Conservation (phyloP, 2,113 vertebrate genomes). For the Saccopteryx leptura region DNA sequence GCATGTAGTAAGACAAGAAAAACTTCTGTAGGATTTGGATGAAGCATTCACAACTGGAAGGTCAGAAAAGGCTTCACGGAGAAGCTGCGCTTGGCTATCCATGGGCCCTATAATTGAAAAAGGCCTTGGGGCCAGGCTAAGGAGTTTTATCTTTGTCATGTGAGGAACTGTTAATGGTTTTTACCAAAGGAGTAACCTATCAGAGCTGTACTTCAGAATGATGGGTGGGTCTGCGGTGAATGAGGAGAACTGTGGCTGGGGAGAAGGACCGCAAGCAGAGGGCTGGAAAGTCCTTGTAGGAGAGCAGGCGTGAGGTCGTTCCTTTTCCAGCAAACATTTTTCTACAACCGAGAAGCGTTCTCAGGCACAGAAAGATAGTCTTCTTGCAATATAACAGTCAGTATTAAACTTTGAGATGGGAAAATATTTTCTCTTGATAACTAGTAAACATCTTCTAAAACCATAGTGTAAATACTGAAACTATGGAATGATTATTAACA, state of each 20-base stretch:
- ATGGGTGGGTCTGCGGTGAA: fast-evolving
- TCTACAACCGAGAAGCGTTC: slow-evolving; percentile 60
- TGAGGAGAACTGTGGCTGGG: neutral
- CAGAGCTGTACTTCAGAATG: neutral
- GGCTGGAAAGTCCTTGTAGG: neutral
- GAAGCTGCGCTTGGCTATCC: neutral
- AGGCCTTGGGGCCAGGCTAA: neutral
- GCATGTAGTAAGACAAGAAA: neutral
- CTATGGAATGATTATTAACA: neutral
- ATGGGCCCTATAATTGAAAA: neutral
- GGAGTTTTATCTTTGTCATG: neutral
- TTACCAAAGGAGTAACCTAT: neutral
- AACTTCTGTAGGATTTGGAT: neutral
- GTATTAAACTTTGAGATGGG: slow-evolving; percentile 41
- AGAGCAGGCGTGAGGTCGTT: neutral
- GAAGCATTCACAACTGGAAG: neutral
- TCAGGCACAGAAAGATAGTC: slow-evolving; percentile 15
- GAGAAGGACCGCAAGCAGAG: neutral
- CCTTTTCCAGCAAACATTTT: neutral
- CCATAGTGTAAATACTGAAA: neutral
- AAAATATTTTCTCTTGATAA: slow-evolving; percentile 51
- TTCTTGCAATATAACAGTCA: slow-evolving; percentile 53
- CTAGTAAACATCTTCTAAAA: neutral
- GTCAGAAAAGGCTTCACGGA: neutral
- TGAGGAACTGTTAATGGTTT: neutral